A percentile compares a stretch with the other conserved stretches of the same genome.
These are phyloP conservation scores for Hetaerina americana DNA, from an alignment of 1,140 invertebrate species.

Conservation along the genomic window DNA sequence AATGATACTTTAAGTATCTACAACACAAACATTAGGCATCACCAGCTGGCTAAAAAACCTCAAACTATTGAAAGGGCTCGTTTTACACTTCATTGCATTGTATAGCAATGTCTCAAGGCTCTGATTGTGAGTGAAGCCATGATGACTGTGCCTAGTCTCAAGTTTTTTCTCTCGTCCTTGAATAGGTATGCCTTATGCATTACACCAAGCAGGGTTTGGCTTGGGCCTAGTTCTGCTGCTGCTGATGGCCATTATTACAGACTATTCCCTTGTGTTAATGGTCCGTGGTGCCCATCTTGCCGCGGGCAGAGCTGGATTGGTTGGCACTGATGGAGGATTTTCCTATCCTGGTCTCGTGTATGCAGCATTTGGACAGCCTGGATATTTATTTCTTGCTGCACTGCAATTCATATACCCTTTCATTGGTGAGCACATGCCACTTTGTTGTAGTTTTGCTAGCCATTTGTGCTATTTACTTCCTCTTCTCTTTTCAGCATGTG, in stretches of 20 bases:
- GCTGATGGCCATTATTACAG: conserved; percentile 64
- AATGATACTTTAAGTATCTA: no score
- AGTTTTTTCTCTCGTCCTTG: no score
- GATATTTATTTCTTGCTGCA: conserved; percentile 62
- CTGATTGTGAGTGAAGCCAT: no score
- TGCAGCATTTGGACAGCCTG: conserved; percentile 64
- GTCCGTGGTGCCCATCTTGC: conserved; percentile 67
- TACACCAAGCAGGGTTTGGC: conserved; percentile 67
- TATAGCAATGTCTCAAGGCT: no score
- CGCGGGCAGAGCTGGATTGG: neutral
- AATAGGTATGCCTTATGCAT: conserved; percentile 73
- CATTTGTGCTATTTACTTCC: neutral
- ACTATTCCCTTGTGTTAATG: conserved; percentile 74
- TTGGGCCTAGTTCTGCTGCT: conserved; percentile 58
- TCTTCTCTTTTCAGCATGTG: neutral
- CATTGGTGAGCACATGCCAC: conserved; percentile 64
- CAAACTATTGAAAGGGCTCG: no score
- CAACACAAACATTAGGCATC: no score
- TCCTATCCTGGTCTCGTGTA: conserved; percentile 78
- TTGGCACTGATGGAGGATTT: conserved; percentile 40
- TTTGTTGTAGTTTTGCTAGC: neutral
- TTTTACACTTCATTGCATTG: no score
- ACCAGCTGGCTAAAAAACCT: no score
- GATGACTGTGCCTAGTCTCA: no score
- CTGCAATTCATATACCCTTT: conserved; percentile 80